A percentile compares a stretch with the other conserved stretches of the same genome.
Conservation (phyloP, 1,140 invertebrate genomes). For the Lasioglossum albipes region DNA sequence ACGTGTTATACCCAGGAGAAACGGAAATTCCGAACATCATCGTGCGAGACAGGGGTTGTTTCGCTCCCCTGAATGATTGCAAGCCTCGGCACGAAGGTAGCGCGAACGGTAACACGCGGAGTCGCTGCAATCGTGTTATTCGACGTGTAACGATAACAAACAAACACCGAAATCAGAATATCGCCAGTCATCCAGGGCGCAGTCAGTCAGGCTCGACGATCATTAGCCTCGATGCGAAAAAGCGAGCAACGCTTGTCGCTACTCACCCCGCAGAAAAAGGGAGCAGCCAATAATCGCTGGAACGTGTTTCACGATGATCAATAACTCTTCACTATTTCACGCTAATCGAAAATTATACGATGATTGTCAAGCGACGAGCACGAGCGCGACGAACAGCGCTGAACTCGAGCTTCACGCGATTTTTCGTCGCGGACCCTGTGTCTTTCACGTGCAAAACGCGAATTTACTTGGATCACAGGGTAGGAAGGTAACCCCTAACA, state of each 20-base stretch:
- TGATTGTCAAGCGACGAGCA: neutral
- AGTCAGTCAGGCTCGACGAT: no score
- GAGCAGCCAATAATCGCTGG: slow-evolving; percentile 22
- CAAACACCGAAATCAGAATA: neutral
- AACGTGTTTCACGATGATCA: slow-evolving; percentile 62
- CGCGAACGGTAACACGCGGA: neutral
- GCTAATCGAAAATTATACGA: slow-evolving; percentile 19
- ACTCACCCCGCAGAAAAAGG: slow-evolving; percentile 46
- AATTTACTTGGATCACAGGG: slow-evolving; percentile 35
- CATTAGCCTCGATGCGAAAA: slow-evolving; percentile 1
- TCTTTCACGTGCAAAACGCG: slow-evolving; percentile 52
- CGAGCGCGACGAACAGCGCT: no score
- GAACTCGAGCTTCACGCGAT: no score
- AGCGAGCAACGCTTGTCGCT: slow-evolving; percentile 16
- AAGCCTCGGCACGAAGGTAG: neutral
- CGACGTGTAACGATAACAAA: neutral
- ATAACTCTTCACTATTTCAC: slow-evolving; percentile 61
- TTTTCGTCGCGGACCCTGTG: slow-evolving; percentile 8
- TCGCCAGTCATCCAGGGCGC: neutral
- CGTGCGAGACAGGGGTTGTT: neutral
- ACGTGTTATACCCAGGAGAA: no score
- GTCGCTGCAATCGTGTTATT: neutral
- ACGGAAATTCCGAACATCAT: neutral
- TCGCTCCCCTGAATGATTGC: neutral
- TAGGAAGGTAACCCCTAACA: slow-evolving; percentile 43